Percentiles rank a stretch among this genome's conserved stretches.
Conservation (phyloP, 2,113 vertebrate genomes). For the Nycticryphes semicollaris region DNA sequence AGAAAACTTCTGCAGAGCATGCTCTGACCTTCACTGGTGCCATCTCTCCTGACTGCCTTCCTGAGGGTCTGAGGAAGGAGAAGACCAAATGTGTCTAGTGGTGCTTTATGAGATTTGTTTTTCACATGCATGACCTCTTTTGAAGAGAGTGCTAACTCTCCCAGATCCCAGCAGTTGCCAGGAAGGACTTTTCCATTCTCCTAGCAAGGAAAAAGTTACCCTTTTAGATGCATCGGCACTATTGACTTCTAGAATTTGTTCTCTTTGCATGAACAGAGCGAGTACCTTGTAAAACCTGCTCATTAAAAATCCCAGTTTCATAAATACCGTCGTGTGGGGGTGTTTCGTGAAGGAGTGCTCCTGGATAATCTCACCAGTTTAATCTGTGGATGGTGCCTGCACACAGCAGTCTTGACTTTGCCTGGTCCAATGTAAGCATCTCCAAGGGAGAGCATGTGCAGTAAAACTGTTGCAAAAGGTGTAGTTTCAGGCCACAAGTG, state of each 20-base stretch:
- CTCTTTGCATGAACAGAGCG: not conserved
- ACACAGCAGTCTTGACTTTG: not conserved
- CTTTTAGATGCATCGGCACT: not conserved
- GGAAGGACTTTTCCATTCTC: not conserved
- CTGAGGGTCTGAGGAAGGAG: not conserved
- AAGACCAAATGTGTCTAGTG: not conserved
- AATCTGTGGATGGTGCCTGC: not conserved
- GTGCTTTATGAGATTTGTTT: not conserved
- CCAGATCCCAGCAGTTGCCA: not conserved
- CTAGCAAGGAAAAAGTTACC: not conserved
- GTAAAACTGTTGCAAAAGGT: not conserved
- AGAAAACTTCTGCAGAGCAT: not conserved
- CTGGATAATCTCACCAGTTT: not conserved
- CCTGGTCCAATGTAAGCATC: not conserved
- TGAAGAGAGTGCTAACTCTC: not conserved
- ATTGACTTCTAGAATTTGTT: not conserved
- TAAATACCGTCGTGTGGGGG: not conserved
- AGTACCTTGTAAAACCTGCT: not conserved
- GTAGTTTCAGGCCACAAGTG: fast-evolving
- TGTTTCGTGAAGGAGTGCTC: not conserved
- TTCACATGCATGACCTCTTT: not conserved
- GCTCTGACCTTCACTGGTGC: not conserved
- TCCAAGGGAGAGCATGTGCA: not conserved
- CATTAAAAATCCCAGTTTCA: not conserved
- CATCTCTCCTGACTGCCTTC: not conserved